These are phyloP conservation scores for Amphiduros pacificus DNA, from an alignment of 2,888 invertebrate genomes.

Conservation along the genomic window DNA sequence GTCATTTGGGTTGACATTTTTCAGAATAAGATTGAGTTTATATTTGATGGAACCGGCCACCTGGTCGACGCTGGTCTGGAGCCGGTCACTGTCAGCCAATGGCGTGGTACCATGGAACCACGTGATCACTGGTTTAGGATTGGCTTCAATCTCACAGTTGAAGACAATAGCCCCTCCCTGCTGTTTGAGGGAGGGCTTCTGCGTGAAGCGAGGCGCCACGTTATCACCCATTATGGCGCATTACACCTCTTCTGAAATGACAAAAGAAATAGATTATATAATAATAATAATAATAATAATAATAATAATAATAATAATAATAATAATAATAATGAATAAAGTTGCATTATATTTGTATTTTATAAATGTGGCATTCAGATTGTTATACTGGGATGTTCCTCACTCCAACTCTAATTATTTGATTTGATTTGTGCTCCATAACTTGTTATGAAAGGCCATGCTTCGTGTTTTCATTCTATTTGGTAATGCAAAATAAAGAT, in stretches of 20 bases:
- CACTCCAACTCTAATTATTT: no score
- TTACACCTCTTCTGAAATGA: neutral
- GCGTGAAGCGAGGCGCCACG: constrained; percentile 89
- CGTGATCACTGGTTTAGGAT: constrained; percentile 90
- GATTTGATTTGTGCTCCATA: no score
- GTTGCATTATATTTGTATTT: no score
- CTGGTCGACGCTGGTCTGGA: constrained; percentile 6
- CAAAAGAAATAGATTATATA: no score
- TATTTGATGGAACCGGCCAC: constrained; percentile 16
- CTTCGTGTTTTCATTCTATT: no score
- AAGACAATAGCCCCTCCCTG: constrained; percentile 85
- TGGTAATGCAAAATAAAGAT: no score
- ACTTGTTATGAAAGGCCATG: no score
- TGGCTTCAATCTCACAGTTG: constrained; percentile 94
- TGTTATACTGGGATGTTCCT: no score
- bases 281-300: no score
- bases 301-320: no score
- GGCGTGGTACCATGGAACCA: constrained; percentile 80
- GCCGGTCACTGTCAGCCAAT: constrained; percentile 13
- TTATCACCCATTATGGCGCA: constrained; percentile 36
- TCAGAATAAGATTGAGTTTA: constrained; percentile 47
- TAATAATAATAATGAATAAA: no score
- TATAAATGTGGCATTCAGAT: no score
- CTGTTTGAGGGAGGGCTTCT: constrained; percentile 98
- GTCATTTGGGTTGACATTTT: constrained; percentile 79